Evolutionary conservation across 2,888 invertebrate species (phyloP), one percentile per base, ranked within the genome.

Genomic region (Cheilosia urbana): DNA sequence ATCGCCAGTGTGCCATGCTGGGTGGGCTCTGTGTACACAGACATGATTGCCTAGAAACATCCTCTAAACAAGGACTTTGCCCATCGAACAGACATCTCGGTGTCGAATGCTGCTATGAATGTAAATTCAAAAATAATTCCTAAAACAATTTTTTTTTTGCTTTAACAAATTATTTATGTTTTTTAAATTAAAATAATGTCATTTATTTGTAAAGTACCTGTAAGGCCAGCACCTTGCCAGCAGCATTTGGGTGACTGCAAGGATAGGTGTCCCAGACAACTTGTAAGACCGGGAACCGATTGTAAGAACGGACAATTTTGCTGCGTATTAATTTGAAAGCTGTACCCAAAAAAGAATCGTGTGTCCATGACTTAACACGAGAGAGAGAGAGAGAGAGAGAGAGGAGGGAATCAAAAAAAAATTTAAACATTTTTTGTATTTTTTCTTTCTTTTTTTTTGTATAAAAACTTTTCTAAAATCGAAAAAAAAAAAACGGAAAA

Each of bases 101-200:
- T 11, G 91, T 91, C 13, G 92, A 92, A 73, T 92, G 92, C 76
- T 92, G 92, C 68, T 92, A 90, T 82, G 92, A 92, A 89, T 87
- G 92, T 92, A 88, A 91, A 60, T 58, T 51, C 15, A 51, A 65
- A 51, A 42, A 58, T 40, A 45, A 68, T 51, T 53, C 9, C 40
- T 45, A 47, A 21, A 71, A 7, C 2, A 9, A 6, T 27, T 27
- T 27, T 21, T 24, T 55, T n/a, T 27, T 24, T 55, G 27, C 17
- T 49, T 47, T 45, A 68, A 57, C 63, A 47, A 76, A 79, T 81
- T 49, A 9, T 53, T 55, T 57, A 42, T 15, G 40, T 60, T 51
- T 27, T 27, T 73, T 55, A 63, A 79, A 73, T 42, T 60, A 51
- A 72, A 63, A 65, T 49, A 53, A 45, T 81, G 57, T 84, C 19